Evolutionary conservation across 2,797 vertebrate species (phyloP), one percentile per base, ranked within the genome.

Genomic region (Danio aesculapii): DNA sequence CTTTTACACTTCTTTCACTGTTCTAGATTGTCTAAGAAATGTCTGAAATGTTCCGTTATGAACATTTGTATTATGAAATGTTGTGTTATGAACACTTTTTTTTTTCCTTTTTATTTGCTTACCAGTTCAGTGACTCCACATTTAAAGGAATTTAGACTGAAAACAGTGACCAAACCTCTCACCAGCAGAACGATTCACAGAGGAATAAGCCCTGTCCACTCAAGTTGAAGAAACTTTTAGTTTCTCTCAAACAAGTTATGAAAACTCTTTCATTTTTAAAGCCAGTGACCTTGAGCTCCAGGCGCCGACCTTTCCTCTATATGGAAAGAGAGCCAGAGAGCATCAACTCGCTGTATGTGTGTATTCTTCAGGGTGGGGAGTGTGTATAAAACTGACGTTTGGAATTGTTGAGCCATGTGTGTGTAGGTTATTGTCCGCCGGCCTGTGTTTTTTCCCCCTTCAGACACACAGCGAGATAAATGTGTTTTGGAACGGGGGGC

Each of bases 401-500:
- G 19, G 55, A 80, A 82, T 77, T 75, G 76, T 78, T 50, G 84
- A 80, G 74, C 74, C 43, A 30, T 52, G 76, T 83, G 87, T 81
- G 82, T 76, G 76, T 74, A 75, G 76, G 81, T 85, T 83, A 81
- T 87, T 85, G 64, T 85, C 83, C 72, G 52, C 69, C 55, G 77
- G 83, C 69, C 47, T 76, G 73, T 79, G 57, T 69, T 55, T 81
- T 79, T 71, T 53, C 9, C 41, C 72, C 68, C 74, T 57, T 81
- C 66, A 86, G 82, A 87, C 83, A 75, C 89, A 82, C 58, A 83
- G 86, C 13, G 87, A 87, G 91, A 94, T 94, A 92, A 94, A 90
- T 94, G 90, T 91, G 90, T 92, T 92, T 91, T 91, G 88, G 87
- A 91, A 87, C 55, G 84, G 68, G 88, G 78, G 75, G 88, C 88